Evolutionary conservation across 2,888 invertebrate genomes (phyloP).

Genomic region (Callyntrura sp.): DNA sequence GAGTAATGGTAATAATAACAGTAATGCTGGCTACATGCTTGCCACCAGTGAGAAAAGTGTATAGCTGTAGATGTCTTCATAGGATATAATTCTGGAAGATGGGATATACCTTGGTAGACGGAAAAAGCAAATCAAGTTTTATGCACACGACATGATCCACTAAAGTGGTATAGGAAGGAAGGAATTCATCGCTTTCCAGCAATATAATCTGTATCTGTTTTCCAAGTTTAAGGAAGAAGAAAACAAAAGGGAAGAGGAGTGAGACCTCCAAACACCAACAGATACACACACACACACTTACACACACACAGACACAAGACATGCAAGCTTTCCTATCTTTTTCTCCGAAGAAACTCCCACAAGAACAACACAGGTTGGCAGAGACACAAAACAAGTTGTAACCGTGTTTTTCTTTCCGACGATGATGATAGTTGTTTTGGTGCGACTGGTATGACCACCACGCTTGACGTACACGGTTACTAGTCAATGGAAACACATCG

Average conservation of each 20-base stretch:
- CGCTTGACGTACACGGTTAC: slow-evolving; percentile 1
- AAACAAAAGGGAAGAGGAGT: neutral
- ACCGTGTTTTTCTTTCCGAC: slow-evolving; percentile 46
- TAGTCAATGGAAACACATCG: neutral
- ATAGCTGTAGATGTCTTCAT: too few relatives aligned
- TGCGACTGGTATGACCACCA: neutral
- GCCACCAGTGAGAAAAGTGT: too few relatives aligned
- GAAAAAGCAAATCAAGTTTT: slow-evolving; percentile 65
- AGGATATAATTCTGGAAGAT: neutral
- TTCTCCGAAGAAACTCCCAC: slow-evolving; percentile 36
- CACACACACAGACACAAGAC: too few relatives aligned
- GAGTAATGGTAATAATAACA: slow-evolving; percentile 61
- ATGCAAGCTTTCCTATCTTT: neutral
- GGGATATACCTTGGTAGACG: neutral
- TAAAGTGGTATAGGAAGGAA: slow-evolving; percentile 58
- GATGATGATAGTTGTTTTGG: neutral
- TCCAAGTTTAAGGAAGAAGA: neutral
- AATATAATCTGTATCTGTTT: slow-evolving; percentile 64
- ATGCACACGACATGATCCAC: slow-evolving; percentile 53
- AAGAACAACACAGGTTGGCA: slow-evolving; percentile 68
- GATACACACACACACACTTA: too few relatives aligned
- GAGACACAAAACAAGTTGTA: slow-evolving; percentile 63
- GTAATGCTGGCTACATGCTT: slow-evolving; percentile 18
- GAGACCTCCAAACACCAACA: too few relatives aligned
- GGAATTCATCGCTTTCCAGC: slow-evolving; percentile 54